Conservation (phyloP, 1,140 invertebrate species). For the Metopolophium dirhodum region DNA sequence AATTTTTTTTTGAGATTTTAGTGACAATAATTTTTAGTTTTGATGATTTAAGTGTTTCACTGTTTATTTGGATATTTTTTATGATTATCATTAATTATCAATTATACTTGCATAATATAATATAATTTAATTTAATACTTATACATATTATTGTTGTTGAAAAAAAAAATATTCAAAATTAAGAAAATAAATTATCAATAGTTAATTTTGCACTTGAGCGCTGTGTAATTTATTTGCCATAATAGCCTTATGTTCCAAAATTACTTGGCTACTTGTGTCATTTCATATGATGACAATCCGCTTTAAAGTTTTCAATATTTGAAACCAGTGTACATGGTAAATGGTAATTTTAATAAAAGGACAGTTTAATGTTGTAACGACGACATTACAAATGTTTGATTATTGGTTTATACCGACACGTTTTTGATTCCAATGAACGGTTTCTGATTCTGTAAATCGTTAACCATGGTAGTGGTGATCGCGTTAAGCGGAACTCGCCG, state of each 20-base stretch:
- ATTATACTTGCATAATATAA: too few species aligned
- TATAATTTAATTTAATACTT: too few species aligned
- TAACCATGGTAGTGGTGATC: neutral
- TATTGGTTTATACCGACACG: neutral
- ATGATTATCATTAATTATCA: too few species aligned
- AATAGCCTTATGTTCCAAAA: neutral
- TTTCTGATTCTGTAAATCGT: neutral
- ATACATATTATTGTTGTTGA: too few species aligned
- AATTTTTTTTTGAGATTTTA: too few species aligned
- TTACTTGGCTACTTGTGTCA: neutral
- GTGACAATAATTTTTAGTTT: too few species aligned
- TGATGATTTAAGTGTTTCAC: neutral
- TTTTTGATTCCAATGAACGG: neutral
- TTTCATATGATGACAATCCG: too few species aligned
- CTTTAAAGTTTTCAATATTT: too few species aligned
- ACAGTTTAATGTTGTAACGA: too few species aligned
- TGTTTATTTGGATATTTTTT: neutral
- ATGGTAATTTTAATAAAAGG: too few species aligned
- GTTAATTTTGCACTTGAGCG: neutral
- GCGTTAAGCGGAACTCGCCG: neutral
- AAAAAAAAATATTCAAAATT: neutral
- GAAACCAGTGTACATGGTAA: too few species aligned
- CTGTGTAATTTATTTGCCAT: neutral
- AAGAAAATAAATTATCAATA: neutral
- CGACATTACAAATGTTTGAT: neutral